Base-by-base conservation (phyloP, 2,888 invertebrate genomes). In the Epinotia bilunana region DNA sequence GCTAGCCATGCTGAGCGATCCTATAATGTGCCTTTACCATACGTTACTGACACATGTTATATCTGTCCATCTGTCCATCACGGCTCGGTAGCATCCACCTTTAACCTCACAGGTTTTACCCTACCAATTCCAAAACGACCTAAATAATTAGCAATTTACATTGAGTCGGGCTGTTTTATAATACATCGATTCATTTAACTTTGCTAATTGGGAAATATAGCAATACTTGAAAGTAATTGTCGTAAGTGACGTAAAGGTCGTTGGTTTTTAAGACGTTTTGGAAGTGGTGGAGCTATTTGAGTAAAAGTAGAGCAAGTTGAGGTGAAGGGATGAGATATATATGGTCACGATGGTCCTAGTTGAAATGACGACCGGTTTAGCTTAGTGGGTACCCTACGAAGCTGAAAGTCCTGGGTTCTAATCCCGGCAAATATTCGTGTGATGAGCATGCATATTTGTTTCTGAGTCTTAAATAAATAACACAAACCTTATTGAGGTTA, bases 81-180 rank as follows among this genome's bases (percentile, higher is more conserved):
- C 39, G n/a, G 28, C 49, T 72, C 49, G 20, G 72, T 62, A 73
- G 68, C 62, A 1, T 18, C 12, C 39, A 68, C 68, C 73, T 73
- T 46, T 73, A 68, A 62, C 61, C 67, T 46, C 23, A 53, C 60
- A 53, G 67, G 55, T 68, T 13, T 18, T 23, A 11, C 13, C 12
- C 0, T 28, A 20, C 5, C 23, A 49, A 49, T 9, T 64, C 9
- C 1, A 53, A 28, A 64, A 49, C 16, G 43, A n/a, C 28, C 2
- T 64, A 49, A 64, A 16, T 64, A 28, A 64, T 23, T 64, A 28
- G n/a, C 20, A 49, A 57, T 28, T n/a, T 53, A 53, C 1, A 53
- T 6, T 53, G n/a, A 53, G 6, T 7, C n/a, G 2, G 53, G n/a
- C 53, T 53, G 13, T n/a, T 53, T 53, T 53, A 13, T 53, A 53